Evolutionary conservation across 2,113 vertebrate genomes (phyloP), one percentile per base, ranked within the genome.

Genomic region (Ia io): DNA sequence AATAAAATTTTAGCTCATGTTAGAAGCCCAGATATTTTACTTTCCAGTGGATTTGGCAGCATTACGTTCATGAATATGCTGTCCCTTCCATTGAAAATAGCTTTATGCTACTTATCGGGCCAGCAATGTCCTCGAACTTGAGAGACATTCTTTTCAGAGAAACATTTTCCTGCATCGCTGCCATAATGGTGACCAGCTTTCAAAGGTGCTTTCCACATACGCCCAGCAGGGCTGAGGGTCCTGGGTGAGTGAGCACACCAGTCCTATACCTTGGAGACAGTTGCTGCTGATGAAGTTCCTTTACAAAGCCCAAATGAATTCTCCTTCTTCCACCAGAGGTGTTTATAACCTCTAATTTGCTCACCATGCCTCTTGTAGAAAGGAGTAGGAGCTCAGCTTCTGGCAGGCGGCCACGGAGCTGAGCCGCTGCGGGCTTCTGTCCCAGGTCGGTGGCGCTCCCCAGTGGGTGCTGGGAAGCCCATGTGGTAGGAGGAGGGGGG

Each of bases 81-180:
- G 85, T 83, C 87, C 44, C 80, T 96, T 96, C 84, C 88, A 49
- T 73, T 96, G 97, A 76, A 74, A 76, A 47, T 65, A 96, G 95
- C 94, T 76, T 77, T 87, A 63, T 95, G 94, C 9, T 4, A 93
- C 93, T 67, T 86, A 94, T 96, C 92, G 80, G 92, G 91, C 73
- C 95, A 84, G 76, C 95, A 95, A 85, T 86, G 88, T 96, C 94
- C 88, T 97, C 95, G 88, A 94, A 95, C 92, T 70, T 77, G 53
- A 74, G 71, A 97, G 93, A 40, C 47, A 78, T 83, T 97, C 95
- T 76, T 97, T 95, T 83, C 93, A 96, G 97, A 96, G 91, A 92
- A 95, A 94, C 90, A 32, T 93, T 96, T 94, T 95, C 91, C 77
- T 40, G 67, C 87, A 0, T 7, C 82, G 74, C 61, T 83, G 94